Base-by-base conservation (phyloP, 2,797 vertebrate genomes). In the Alfaro cultratus region DNA sequence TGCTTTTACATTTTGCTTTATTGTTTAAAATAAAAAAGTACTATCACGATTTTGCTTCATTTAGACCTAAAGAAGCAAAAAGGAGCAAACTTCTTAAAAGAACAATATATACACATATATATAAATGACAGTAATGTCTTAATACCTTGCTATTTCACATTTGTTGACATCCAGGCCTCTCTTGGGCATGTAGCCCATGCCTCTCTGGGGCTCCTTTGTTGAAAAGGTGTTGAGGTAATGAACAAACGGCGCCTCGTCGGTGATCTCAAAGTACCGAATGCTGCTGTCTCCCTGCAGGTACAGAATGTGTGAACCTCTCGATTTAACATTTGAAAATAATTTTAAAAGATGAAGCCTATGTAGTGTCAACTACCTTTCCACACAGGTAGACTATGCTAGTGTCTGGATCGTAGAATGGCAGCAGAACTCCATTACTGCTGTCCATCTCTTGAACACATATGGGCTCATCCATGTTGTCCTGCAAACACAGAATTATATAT, bases 171-270 rank as follows among this genome's bases (percentile, higher is more conserved):
- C 98, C 2, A 99, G 96, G 47, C 98, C 99, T 88, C 98, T 93
- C 89, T 99, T 99, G 83, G 98, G 97, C 99, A 99, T 99, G 95
- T 97, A 99, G 0, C 99, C 99, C 99, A 99, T 99, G n/a, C 99
- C 98, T 87, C 99, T 94, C 96, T 99, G 99, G 4, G 99, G 98
- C 93, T 99, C 98, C 91, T 99, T 99, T 94, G 97, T 99, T 95
- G 97, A 97, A 90, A 99, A 99, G 36, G 98, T 99, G 95, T 96
- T 99, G 96, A 99, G 98, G 97, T 98, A 99, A 96, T 99, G 99
- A 89, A 99, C 98, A 1, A 96, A 99, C 0, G 98, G 99, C 0
- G 98, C 96, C 88, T 99, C 99, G 0, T 99, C 98, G 0, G 98
- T 99, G 95, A 99, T 98, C 96, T 99, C 99, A 64, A 99, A 99